Percentiles rank a stretch among this genome's conserved stretches.
phyloP scores from a whole-genome alignment of 1,140 invertebrate species.

The Drosophila subobscura region DNA sequence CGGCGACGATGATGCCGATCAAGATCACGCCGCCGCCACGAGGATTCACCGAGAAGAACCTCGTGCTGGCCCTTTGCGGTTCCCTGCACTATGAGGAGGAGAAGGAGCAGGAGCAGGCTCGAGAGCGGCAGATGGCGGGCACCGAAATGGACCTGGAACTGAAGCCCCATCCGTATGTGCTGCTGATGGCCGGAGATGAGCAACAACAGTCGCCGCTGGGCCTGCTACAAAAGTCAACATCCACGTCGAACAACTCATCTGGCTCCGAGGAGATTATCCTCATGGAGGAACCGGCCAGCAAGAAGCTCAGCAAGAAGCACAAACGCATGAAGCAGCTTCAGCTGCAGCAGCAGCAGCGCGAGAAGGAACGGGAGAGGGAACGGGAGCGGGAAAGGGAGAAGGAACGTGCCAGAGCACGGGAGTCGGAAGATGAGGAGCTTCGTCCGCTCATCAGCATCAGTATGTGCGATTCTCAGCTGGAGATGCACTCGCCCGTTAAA shows the following conservation, averaged over 20 bases:
- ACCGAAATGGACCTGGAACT: conserved; percentile 9
- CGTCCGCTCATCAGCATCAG: conserved; percentile 69
- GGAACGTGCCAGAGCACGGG: conserved; percentile 13
- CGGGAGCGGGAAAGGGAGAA: conserved; percentile 4
- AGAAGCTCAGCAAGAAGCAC: conserved; percentile 78
- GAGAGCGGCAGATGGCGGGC: neutral
- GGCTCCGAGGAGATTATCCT: conserved; percentile 74
- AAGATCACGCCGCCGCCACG: conserved; percentile 69
- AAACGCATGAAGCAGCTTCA: conserved; percentile 57
- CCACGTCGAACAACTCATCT: conserved; percentile 70
- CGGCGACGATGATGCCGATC: conserved; percentile 24
- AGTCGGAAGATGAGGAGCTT: conserved; percentile 59
- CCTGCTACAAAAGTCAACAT: conserved; percentile 46
- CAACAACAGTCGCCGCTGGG: conserved; percentile 9
- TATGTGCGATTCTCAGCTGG: conserved; percentile 69
- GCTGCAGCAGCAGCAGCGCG: conserved; percentile 44
- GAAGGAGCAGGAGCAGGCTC: conserved; percentile 17
- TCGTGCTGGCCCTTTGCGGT: conserved; percentile 77
- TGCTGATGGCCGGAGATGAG: neutral
- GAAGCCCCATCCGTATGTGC: conserved; percentile 12
- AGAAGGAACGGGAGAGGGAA: conserved; percentile 16
- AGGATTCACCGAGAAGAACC: conserved; percentile 69
- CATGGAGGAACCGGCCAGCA: conserved; percentile 63
- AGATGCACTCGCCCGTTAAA: conserved; percentile 21
- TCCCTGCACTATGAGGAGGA: conserved; percentile 78